Conservation (phyloP, 2,888 invertebrate genomes). For the Oasisia sp. region DNA sequence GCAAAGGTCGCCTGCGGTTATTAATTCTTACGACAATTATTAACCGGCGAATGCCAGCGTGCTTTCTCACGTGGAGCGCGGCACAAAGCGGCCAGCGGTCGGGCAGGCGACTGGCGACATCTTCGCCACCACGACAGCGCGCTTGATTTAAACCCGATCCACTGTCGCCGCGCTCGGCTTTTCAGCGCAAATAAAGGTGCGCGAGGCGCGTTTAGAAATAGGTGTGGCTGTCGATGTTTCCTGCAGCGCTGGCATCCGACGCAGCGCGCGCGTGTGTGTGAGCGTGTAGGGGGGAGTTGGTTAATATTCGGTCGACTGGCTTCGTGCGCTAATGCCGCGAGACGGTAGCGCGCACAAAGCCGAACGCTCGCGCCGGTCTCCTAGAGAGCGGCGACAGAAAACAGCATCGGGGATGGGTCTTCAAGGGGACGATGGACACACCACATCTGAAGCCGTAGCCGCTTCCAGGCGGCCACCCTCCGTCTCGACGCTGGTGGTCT, state of each 20-base stretch:
- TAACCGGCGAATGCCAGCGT: background rate
- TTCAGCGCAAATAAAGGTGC: background rate
- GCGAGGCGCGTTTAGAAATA: background rate
- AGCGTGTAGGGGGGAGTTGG: background rate
- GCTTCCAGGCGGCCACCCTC: background rate
- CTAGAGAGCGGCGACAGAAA: background rate
- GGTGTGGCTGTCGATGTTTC: background rate
- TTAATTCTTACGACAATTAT: constrained; percentile 4
- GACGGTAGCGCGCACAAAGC: background rate
- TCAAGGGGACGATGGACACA: background rate
- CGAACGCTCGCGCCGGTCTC: background rate
- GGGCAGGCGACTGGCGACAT: too few relatives aligned
- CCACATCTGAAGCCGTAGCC: background rate
- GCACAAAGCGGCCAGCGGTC: background rate
- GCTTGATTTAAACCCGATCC: constrained; percentile 17
- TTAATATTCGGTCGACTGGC: background rate
- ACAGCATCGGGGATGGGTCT: background rate
- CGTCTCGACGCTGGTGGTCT: background rate
- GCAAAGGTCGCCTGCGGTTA: background rate
- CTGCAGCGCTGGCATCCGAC: background rate
- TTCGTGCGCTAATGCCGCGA: background rate
- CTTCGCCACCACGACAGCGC: background rate
- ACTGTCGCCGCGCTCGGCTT: background rate
- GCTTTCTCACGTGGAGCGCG: background rate
- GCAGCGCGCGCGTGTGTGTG: background rate